Evolutionary conservation across 2,888 invertebrate genomes (phyloP).

Genomic region (Nudaria mundana): DNA sequence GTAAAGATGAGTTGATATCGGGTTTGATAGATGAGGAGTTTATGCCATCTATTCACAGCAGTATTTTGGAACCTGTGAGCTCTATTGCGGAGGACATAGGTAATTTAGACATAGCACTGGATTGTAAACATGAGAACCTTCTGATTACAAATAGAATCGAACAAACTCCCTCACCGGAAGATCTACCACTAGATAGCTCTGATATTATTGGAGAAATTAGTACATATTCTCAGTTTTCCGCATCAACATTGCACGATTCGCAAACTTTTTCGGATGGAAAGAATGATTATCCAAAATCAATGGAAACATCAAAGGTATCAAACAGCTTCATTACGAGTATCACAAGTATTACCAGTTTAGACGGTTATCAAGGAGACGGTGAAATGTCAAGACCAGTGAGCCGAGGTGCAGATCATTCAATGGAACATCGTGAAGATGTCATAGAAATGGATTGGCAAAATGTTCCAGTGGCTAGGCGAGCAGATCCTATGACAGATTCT

Average conservation of each 20-base stretch:
- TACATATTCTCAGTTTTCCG: constrained; percentile 76
- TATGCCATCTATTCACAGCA: constrained; percentile 82
- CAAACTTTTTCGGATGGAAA: constrained; percentile 81
- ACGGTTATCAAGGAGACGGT: constrained; percentile 96
- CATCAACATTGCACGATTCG: constrained; percentile 75
- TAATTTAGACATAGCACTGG: constrained; percentile 78
- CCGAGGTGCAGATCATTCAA: constrained; percentile 88
- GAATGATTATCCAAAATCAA: constrained; percentile 82
- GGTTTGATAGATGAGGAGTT: constrained; percentile 82
- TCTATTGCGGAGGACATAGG: constrained; percentile 76
- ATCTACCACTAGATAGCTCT: constrained; percentile 89
- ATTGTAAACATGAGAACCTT: constrained; percentile 69
- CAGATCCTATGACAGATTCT: constrained; percentile 94
- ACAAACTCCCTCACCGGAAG: constrained; percentile 92
- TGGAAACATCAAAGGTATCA: constrained; percentile 83
- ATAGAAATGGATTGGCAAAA: constrained; percentile 81
- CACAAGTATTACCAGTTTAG: constrained; percentile 94
- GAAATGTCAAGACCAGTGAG: constrained; percentile 94
- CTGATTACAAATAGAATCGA: constrained; percentile 80
- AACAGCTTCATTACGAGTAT: constrained; percentile 92
- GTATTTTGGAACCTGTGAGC: constrained; percentile 81
- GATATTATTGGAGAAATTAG: constrained; percentile 83
- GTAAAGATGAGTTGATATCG: constrained; percentile 48
- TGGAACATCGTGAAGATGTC: constrained; percentile 76
- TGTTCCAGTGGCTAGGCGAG: constrained; percentile 84